Base-by-base conservation (phyloP, 2,888 invertebrate species). In the Bhutanitis thaidina region DNA sequence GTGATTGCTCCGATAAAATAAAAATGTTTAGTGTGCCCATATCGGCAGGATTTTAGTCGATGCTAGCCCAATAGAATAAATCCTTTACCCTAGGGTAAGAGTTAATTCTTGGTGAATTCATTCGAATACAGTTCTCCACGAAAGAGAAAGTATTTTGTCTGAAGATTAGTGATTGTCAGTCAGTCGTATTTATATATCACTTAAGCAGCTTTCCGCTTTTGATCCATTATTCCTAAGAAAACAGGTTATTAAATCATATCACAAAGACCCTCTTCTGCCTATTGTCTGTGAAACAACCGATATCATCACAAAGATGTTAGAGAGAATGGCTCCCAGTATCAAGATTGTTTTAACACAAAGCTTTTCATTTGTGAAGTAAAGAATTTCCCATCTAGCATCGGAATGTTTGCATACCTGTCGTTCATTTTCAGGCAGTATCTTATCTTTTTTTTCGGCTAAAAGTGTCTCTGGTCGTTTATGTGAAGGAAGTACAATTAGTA, bases 391-490 rank as follows among this genome's bases (percentile, higher is more conserved):
- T 50, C 30, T 34, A 34, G 38, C 30, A 40, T 53, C 25, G 48
- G 50, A 43, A 49, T 44, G 43, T 49, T 40, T 49, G n/a, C n/a
- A n/a, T n/a, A n/a, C n/a, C n/a, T n/a, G 52, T 52, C 49, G 29
- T 49, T 7, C 44, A 32, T 53, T 53, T 50, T n/a, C n/a, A n/a
- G 53, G 40, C 40, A 44, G 47, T 45, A 53, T 52, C 48, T 56
- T 57, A 60, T 63, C 55, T 47, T 14, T 12, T 38, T 50, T 51
- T 55, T 3, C 5, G 20, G 20, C 5, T 2, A 2, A 2, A 20
- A 20, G 5, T 3, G 20, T 20, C 20, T 20, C 5, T 20, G 20
- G 20, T 20, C 5, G 2, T 20, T 20, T 20, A 3, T 20, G 20
- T 20, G 20, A 20, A n/a, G n/a, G n/a, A n/a, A n/a, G n/a, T n/a